A percentile compares a stretch with the other conserved stretches of the same genome.
Evolutionary conservation across 2,888 invertebrate species (phyloP).

Genomic region (Ephialtes manifestator): DNA sequence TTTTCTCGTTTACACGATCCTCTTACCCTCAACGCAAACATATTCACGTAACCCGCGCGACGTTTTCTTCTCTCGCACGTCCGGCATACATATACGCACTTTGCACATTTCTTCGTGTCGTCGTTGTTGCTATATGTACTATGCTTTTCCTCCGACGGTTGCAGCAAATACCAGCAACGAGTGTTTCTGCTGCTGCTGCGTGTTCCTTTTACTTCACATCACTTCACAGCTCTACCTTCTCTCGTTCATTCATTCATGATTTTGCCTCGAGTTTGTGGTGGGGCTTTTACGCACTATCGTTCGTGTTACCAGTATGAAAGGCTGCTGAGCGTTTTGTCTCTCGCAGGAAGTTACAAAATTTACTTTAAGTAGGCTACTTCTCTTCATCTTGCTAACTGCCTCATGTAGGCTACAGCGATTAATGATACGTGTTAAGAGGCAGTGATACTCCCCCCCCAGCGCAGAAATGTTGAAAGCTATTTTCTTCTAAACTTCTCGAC

Average conservation of each 20-base stretch:
- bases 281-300: slow-evolving; percentile 48
- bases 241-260: slow-evolving; percentile 79
- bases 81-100: slow-evolving; percentile 40
- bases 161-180: slow-evolving; percentile 28
- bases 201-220: slow-evolving; percentile 39
- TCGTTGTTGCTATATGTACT: background rate
- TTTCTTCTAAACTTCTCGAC: no score
- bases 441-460: no score
- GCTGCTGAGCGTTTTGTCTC: slow-evolving; percentile 4
- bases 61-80: slow-evolving; percentile 37
- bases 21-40: slow-evolving; percentile 21
- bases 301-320: background rate
- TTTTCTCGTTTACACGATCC: background rate
- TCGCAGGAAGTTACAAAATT: slow-evolving; percentile 6
- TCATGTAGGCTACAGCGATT: background rate
- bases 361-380: background rate
- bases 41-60: slow-evolving; percentile 57
- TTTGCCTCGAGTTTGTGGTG: slow-evolving; percentile 9
- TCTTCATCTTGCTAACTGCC: background rate
- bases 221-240: slow-evolving; percentile 45
- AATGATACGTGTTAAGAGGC: no score
- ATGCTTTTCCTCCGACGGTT: background rate
- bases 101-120: slow-evolving; percentile 35
- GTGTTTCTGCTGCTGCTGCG: slow-evolving; percentile 15
- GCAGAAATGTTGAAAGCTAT: no score